phyloP scores from a whole-genome alignment of 2,113 vertebrate genomes.

The Podiceps cristatus region DNA sequence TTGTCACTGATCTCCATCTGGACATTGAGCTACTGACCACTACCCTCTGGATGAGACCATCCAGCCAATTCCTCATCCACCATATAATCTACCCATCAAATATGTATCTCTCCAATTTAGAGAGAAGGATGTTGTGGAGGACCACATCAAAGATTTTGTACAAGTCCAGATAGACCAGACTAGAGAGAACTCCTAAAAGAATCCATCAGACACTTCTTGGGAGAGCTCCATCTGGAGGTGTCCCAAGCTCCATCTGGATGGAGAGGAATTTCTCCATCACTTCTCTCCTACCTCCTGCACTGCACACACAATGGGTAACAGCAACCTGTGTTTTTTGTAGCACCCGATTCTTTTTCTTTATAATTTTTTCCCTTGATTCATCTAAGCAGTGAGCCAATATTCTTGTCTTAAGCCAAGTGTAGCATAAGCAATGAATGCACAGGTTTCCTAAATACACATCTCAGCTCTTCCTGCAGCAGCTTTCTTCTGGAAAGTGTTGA shows the following conservation, averaged over 20 bases:
- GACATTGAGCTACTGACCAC: too few relatives aligned
- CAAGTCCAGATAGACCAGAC: too few relatives aligned
- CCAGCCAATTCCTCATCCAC: too few relatives aligned
- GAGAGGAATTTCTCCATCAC: neutral
- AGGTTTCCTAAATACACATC: neutral
- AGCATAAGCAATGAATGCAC: neutral
- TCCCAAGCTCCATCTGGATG: neutral
- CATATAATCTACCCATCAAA: too few relatives aligned
- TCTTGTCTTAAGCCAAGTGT: neutral
- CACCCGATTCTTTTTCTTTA: neutral
- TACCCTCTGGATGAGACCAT: too few relatives aligned
- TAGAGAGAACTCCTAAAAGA: neutral
- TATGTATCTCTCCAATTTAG: too few relatives aligned
- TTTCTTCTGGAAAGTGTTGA: neutral
- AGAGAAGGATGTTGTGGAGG: too few relatives aligned
- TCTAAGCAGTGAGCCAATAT: fast-evolving
- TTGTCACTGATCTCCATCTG: too few relatives aligned
- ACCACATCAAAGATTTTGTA: too few relatives aligned
- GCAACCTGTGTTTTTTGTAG: neutral
- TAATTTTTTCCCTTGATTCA: neutral
- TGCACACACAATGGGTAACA: neutral
- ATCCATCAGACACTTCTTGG: neutral
- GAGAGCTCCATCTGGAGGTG: neutral
- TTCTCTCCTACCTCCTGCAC: neutral
- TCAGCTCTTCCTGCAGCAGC: neutral